These are phyloP conservation scores for Dynastes grantii DNA, from an alignment of 2,888 invertebrate species.

Conservation along the genomic window DNA sequence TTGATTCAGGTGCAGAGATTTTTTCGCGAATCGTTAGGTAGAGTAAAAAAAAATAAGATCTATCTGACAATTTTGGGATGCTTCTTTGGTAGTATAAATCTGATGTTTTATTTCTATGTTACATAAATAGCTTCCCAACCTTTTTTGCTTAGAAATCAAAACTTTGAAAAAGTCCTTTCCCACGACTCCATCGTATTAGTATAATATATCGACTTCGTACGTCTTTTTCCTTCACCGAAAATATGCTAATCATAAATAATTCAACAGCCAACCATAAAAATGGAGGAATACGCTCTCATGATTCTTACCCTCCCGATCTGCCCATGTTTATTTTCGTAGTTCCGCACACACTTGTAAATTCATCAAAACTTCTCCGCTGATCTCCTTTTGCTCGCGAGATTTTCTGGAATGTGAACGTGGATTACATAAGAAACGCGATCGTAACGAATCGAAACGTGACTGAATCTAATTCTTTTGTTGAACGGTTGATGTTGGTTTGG, in stretches of 20 bases:
- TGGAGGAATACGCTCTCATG: constrained; percentile 1
- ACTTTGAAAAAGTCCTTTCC: too few relatives aligned
- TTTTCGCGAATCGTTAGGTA: too few relatives aligned
- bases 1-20: too few relatives aligned
- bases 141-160: too few relatives aligned
- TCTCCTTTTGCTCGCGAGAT: constrained; percentile 46
- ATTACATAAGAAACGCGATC: constrained; percentile 41
- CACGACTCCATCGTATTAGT: too few relatives aligned
- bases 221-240: not conserved
- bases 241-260: constrained; percentile 13
- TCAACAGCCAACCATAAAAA: constrained; percentile 19
- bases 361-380: constrained; percentile 40
- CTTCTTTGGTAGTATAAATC: too few relatives aligned
- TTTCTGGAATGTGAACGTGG: constrained; percentile 46
- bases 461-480: constrained; percentile 42
- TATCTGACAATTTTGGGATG: too few relatives aligned
- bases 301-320: not conserved
- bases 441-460: constrained; percentile 40
- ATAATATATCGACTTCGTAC: not conserved
- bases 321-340: constrained; percentile 28
- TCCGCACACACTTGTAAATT: constrained; percentile 44
- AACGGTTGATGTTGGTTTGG: constrained; percentile 19
- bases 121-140: too few relatives aligned
- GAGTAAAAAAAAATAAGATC: too few relatives aligned
- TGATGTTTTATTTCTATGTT: too few relatives aligned